Evolutionary conservation across 1,140 invertebrate species (phyloP).

Genomic region (Cotesia glomerata): DNA sequence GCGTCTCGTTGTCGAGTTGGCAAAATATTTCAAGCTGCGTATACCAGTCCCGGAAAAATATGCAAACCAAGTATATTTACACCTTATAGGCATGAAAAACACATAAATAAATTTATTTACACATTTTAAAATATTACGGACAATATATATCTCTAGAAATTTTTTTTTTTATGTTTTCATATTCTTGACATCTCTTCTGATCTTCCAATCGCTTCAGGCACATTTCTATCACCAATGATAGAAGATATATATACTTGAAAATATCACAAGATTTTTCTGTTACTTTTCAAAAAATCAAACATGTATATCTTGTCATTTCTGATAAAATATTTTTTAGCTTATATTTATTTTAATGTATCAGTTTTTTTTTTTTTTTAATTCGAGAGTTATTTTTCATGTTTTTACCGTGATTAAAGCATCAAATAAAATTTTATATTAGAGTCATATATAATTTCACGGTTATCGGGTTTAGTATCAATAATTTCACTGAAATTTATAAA

Average conservation of each 20-base stretch:
- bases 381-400: not conserved
- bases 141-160: not conserved
- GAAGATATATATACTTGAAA: too few relatives aligned
- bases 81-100: not conserved
- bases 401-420: not conserved
- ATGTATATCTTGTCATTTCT: too few relatives aligned
- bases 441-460: slow-evolving; percentile 5
- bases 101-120: not conserved
- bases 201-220: too few relatives aligned
- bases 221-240: not conserved
- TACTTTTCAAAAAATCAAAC: too few relatives aligned
- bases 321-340: not conserved
- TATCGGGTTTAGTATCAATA: not conserved
- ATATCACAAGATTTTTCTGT: too few relatives aligned
- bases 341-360: not conserved
- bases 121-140: not conserved
- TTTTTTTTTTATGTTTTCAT: not conserved
- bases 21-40: not conserved
- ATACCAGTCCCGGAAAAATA: not conserved
- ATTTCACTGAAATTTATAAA: not conserved
- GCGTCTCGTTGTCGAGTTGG: not conserved
- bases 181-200: too few relatives aligned
- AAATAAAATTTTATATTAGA: slow-evolving; percentile 2
- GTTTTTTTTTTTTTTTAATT: not conserved
- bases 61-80: not conserved